phyloP scores from a whole-genome alignment of 2,888 invertebrate species.

The Dryadula phaetusa region DNA sequence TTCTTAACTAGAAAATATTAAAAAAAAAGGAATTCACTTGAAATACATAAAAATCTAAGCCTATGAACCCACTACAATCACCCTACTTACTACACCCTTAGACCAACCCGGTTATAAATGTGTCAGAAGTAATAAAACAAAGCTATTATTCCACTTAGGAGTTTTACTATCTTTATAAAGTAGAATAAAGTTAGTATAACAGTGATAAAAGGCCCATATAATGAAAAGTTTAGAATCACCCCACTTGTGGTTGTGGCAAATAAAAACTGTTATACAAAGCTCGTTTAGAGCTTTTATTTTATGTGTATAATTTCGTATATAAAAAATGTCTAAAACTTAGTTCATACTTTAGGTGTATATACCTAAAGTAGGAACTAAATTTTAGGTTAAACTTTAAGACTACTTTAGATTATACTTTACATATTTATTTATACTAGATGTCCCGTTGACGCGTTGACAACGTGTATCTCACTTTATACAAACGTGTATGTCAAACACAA shows the following conservation, averaged over 20 bases:
- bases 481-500: no score
- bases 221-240: conserved; percentile 25
- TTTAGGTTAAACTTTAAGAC: no score
- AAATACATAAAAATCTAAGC: no score
- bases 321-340: background rate
- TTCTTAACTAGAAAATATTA: no score
- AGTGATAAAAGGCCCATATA: conserved; percentile 27
- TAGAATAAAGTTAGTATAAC: conserved; percentile 19
- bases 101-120: background rate
- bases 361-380: no score
- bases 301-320: background rate
- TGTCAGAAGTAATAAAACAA: conserved; percentile 10
- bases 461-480: no score
- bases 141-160: conserved; percentile 8
- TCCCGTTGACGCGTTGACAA: no score
- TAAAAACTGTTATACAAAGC: background rate
- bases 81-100: background rate
- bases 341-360: no score
- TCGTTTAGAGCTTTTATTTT: background rate
- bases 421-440: no score
- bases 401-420: no score
- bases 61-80: background rate
- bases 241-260: background rate
- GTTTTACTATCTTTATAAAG: conserved; percentile 13
- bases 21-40: background rate